A percentile compares a stretch with the other conserved stretches of the same genome.
Evolutionary conservation across 2,888 invertebrate genomes (phyloP).

Genomic region (Pyrochroa serraticornis): DNA sequence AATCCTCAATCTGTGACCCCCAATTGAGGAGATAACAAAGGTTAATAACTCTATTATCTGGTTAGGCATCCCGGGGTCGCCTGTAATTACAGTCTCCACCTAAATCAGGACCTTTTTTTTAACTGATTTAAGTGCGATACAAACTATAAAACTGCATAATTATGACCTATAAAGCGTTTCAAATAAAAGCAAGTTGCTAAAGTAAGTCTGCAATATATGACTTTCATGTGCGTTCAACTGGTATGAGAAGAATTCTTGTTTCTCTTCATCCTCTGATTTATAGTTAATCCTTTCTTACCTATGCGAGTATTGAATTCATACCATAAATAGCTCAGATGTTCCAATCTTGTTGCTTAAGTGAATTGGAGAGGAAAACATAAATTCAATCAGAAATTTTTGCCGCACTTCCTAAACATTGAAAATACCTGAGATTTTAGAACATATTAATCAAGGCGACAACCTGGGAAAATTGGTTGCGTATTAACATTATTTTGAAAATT

Average conservation of each 20-base stretch:
- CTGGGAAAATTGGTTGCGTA: no score
- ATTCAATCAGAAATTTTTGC: no score
- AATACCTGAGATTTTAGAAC: no score
- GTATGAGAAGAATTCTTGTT: conserved; percentile 22
- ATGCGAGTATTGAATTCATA: conserved; percentile 3
- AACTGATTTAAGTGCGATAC: conserved; percentile 4
- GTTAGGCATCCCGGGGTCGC: conserved; percentile 6
- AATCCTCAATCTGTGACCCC: no score
- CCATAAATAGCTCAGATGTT: not conserved
- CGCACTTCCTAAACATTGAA: no score
- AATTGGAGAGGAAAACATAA: no score
- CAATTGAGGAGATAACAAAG: no score
- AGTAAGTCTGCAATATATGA: conserved; percentile 15
- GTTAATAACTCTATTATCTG: not conserved
- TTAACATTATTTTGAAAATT: no score
- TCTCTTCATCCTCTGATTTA: not conserved
- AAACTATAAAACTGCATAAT: conserved; percentile 20
- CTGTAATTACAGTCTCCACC: no score
- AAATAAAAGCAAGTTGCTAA: conserved; percentile 18
- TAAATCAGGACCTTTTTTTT: not conserved
- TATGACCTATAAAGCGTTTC: conserved; percentile 18
- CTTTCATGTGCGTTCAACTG: conserved; percentile 11
- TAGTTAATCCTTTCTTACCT: conserved; percentile 2
- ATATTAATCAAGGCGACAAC: no score
- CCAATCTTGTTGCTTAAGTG: no score